These are phyloP conservation scores for Cotesia glomerata DNA, from an alignment of 1,140 invertebrate genomes.

Conservation along the genomic window DNA sequence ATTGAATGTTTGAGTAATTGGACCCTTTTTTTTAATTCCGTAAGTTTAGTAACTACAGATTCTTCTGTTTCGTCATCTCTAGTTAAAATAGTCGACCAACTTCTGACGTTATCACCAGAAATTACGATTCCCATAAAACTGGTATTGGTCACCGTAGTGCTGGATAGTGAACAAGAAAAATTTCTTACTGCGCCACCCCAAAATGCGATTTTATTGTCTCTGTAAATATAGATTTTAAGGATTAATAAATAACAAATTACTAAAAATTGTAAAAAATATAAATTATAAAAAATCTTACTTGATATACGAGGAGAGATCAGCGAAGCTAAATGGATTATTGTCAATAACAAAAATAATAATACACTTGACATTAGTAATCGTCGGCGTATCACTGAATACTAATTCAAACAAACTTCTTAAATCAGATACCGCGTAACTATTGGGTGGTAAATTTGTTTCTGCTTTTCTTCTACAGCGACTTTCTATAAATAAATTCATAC, in stretches of 20 bases:
- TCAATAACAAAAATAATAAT: too few relatives aligned
- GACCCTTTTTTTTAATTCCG: slow-evolving; percentile 40
- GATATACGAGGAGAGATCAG: too few relatives aligned
- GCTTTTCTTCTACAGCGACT: not conserved
- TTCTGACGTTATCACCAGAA: slow-evolving; percentile 42
- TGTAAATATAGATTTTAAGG: too few relatives aligned
- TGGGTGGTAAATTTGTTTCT: not conserved
- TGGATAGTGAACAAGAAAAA: slow-evolving; percentile 13
- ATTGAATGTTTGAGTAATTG: slow-evolving; percentile 53
- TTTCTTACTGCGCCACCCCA: slow-evolving; percentile 34
- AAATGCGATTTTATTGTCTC: slow-evolving; percentile 8
- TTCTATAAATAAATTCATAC: slow-evolving; percentile 3
- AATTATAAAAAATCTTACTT: not conserved
- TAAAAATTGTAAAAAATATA: not conserved
- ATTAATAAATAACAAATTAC: too few relatives aligned
- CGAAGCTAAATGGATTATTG: too few relatives aligned
- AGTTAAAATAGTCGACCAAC: slow-evolving; percentile 53
- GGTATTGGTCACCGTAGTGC: slow-evolving; percentile 15
- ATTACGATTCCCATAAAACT: slow-evolving; percentile 44
- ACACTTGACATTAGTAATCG: too few relatives aligned
- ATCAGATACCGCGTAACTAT: not conserved
- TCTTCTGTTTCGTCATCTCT: slow-evolving; percentile 37
- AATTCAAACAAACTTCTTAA: too few relatives aligned
- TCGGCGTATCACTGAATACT: too few relatives aligned
- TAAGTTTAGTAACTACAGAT: slow-evolving; percentile 40